Base-by-base conservation (phyloP, 2,113 vertebrate genomes). In the Xenus cinereus region DNA sequence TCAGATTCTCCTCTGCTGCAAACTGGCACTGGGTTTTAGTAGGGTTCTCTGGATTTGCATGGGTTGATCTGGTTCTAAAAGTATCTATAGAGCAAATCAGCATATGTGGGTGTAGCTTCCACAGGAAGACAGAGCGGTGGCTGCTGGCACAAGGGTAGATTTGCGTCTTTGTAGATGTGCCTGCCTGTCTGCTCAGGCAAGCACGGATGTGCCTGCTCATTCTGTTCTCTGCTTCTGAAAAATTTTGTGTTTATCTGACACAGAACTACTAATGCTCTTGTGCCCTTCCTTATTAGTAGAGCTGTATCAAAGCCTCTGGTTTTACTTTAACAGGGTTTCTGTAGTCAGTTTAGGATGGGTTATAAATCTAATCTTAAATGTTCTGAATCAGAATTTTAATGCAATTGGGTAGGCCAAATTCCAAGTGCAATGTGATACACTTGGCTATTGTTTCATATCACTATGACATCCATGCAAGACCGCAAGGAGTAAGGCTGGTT, bases 181-280 rank as follows among this genome's bases (percentile, higher is more conserved):
- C 33, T 81, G 76, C 66, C 71, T 77, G 50, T 45, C 85, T 69
- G 71, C 90, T 66, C 30, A 17, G 59, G 74, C 46, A 6, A 41
- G 63, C 19, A 3, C 0, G 1, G 23, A 2, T 88, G 45, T 9
- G 2, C n/a, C 66, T 1, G 2, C 67, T 82, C 28, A 2, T 67
- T 89, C 30, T 41, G 48, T 24, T 63, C 67, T 81, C 69, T 0
- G 1, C 56, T 69, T 9, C 45, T 67, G 54, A 59, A 84, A 92
- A 81, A 68, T 22, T 30, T 43, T 71, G 8, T 9, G 3, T 62
- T 75, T 87, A 24, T 37, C 71, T 82, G 73, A 46, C 57, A 62
- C 53, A 68, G n/a, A 89, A 3, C 67, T 35, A 3, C 69, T 32
- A 2, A 10, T 72, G 64, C 64, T 76, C 6, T 43, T 69, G 12